These are phyloP conservation scores for Chrysolina oricalcia DNA, from an alignment of 2,888 invertebrate genomes.

Conservation along the genomic window DNA sequence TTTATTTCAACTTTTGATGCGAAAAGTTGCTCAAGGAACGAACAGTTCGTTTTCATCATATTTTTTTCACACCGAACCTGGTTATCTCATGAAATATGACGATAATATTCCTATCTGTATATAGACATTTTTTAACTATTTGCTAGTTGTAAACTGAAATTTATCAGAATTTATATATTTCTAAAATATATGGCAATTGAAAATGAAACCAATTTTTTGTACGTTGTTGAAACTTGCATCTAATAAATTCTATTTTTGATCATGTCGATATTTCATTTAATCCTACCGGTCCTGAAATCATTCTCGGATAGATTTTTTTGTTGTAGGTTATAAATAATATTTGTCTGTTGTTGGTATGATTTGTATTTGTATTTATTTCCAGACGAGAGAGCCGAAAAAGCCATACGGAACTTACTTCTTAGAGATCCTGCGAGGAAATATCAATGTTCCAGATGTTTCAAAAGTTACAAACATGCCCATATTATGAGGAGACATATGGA, in stretches of 20 bases:
- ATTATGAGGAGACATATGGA: conserved; percentile 76
- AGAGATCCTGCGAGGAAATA: conserved; percentile 36
- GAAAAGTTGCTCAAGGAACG: no score
- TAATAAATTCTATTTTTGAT: conserved; percentile 21
- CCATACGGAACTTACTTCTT: conserved; percentile 41
- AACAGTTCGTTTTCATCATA: no score
- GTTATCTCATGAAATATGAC: background rate
- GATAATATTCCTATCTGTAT: background rate
- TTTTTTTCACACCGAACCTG: background rate
- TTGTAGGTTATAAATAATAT: no score
- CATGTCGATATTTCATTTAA: conserved; percentile 18
- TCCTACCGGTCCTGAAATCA: background rate
- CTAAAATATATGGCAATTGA: background rate
- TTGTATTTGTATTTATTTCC: conserved; percentile 35
- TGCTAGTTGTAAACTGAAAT: background rate
- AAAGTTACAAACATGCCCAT: conserved; percentile 75
- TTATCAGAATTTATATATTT: background rate
- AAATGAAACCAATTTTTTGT: background rate
- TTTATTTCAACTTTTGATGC: no score
- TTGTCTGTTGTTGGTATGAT: background rate
- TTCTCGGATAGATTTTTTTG: no score
- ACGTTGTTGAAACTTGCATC: conserved; percentile 9
- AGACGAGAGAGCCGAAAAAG: conserved; percentile 46
- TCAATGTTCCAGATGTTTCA: conserved; percentile 75
- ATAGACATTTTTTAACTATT: conserved; percentile 1